These are phyloP conservation scores for Malurus leucopterus DNA, from an alignment of 2,797 vertebrate genomes.

Conservation along the genomic window DNA sequence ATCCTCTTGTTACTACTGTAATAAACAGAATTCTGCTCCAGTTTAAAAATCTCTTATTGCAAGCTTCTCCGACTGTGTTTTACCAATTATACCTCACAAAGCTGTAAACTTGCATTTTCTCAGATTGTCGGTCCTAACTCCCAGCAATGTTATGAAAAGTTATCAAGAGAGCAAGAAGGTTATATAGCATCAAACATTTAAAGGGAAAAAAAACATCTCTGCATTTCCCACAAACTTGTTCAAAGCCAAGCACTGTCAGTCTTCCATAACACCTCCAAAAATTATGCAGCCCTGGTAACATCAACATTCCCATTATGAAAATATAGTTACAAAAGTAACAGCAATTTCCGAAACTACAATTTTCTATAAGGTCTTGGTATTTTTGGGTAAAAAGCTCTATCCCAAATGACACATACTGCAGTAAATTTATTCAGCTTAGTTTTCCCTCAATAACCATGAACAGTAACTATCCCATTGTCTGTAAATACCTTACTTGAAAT, in stretches of 20 bases:
- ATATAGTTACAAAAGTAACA: background rate
- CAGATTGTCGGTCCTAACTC: background rate
- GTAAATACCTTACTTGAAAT: background rate
- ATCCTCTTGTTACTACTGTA: background rate
- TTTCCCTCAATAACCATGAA: background rate
- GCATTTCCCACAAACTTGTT: background rate
- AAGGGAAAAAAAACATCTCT: background rate
- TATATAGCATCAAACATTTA: background rate
- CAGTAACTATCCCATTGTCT: background rate
- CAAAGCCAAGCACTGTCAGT: background rate
- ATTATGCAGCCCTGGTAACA: background rate
- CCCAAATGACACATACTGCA: background rate
- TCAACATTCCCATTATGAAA: background rate
- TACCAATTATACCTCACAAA: background rate
- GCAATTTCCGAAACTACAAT: background rate
- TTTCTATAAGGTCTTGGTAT: background rate
- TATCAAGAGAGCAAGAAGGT: background rate
- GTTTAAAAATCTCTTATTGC: background rate
- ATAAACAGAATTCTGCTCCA: background rate
- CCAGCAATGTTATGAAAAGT: background rate
- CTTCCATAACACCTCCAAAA: background rate
- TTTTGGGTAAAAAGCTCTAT: background rate
- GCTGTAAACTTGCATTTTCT: background rate
- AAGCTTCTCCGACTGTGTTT: background rate
- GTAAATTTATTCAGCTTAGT: background rate